Conservation (phyloP, 2,113 vertebrate species). For the Tautogolabrus adspersus region DNA sequence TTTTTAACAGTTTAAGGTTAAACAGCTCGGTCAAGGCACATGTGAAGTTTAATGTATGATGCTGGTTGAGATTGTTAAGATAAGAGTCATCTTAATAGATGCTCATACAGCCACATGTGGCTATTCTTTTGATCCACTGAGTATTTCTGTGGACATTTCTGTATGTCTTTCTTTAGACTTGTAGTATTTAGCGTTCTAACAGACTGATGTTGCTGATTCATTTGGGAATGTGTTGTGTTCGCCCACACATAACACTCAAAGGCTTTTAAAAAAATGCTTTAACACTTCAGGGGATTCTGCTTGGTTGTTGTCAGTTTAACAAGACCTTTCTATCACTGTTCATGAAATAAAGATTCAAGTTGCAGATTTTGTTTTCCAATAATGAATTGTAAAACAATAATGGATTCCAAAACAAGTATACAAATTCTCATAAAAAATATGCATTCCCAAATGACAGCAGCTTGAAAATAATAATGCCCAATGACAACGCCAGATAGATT, state of each 20-base stretch:
- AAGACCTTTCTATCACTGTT: background rate
- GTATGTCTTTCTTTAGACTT: background rate
- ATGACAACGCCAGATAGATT: too few relatives aligned
- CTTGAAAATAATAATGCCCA: too few relatives aligned
- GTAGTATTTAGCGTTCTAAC: conserved; percentile 16
- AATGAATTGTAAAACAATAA: too few relatives aligned
- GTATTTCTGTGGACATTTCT: background rate
- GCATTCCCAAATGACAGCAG: too few relatives aligned
- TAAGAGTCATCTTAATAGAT: background rate
- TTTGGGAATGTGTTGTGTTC: conserved; percentile 23
- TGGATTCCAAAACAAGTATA: too few relatives aligned
- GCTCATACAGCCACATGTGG: background rate
- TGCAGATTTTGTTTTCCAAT: too few relatives aligned
- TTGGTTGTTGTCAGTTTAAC: conserved; percentile 9
- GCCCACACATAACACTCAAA: conserved; percentile 16
- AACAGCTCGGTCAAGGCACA: conserved; percentile 28
- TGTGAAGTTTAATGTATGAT: background rate
- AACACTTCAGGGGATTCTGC: conserved; percentile 17
- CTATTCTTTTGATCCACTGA: background rate
- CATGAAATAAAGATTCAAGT: background rate
- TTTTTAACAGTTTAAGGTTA: conserved; percentile 41
- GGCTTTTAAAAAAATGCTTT: background rate
- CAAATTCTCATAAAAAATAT: too few relatives aligned
- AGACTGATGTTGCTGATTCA: conserved; percentile 29
- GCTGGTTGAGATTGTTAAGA: background rate